Evolutionary conservation across 1,140 invertebrate genomes (phyloP).

Genomic region (Rhyzopertha dominica): DNA sequence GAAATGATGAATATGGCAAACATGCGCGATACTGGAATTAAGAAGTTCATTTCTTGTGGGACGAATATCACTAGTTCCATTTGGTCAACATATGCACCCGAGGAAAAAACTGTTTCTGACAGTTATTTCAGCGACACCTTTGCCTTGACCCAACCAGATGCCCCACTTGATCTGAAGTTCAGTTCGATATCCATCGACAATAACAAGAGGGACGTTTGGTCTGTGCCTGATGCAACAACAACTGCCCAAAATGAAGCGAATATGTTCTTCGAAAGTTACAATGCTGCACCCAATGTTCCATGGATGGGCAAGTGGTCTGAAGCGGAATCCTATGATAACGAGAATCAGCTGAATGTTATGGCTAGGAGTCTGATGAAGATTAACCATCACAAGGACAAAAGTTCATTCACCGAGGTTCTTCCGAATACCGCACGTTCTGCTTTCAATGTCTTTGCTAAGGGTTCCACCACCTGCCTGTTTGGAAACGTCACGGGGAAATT

Average conservation of each 20-base stretch:
- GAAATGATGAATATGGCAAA: conserved; percentile 35
- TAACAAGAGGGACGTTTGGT: too few species aligned
- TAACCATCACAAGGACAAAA: conserved; percentile 54
- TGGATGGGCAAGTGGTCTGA: conserved; percentile 26
- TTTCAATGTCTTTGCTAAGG: conserved; percentile 20
- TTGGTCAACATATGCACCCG: conserved; percentile 40
- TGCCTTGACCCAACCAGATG: conserved; percentile 5
- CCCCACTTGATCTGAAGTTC: conserved; percentile 22
- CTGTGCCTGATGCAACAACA: neutral
- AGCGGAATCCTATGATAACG: conserved; percentile 21
- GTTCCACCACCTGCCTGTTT: conserved; percentile 16
- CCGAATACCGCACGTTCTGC: conserved; percentile 37
- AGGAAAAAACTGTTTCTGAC: conserved; percentile 21
- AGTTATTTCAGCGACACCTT: conserved; percentile 21
- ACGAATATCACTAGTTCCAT: conserved; percentile 48
- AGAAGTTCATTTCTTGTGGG: conserved; percentile 41
- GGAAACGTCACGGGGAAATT: conserved; percentile 9
- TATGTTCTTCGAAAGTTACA: conserved; percentile 16
- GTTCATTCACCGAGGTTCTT: conserved; percentile 54
- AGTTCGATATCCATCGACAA: conserved; percentile 23
- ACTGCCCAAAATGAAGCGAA: conserved; percentile 19
- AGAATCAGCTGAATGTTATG: conserved; percentile 16
- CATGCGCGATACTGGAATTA: conserved; percentile 23
- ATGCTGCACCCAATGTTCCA: conserved; percentile 10
- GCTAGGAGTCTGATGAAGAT: conserved; percentile 40